phyloP scores from a whole-genome alignment of 2,888 invertebrate species.

The Synergus umbraculus region DNA sequence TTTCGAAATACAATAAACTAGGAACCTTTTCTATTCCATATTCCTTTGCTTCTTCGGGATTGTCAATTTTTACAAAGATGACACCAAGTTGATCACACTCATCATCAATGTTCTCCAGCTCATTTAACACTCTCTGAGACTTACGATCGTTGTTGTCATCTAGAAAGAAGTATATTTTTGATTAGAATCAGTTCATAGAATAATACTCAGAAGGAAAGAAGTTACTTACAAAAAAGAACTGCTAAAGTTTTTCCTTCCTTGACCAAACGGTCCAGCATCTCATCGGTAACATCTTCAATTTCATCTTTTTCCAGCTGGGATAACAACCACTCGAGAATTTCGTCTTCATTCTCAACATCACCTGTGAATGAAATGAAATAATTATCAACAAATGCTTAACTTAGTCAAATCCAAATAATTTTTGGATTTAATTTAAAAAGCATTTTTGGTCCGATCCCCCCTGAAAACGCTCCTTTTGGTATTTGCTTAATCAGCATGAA shows the following conservation, averaged over 20 bases:
- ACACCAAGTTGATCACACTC: slow-evolving; percentile 93
- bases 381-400: slow-evolving; percentile 25
- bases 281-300: slow-evolving; percentile 96
- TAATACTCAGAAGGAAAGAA: slow-evolving; percentile 1
- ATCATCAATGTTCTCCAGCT: slow-evolving; percentile 95
- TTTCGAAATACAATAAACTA: slow-evolving; percentile 89
- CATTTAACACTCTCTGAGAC: slow-evolving; percentile 90
- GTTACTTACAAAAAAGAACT: slow-evolving; percentile 90
- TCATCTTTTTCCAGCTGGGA: slow-evolving; percentile 94
- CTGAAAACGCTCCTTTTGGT: no score
- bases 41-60: slow-evolving; percentile 92
- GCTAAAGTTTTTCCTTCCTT: slow-evolving; percentile 93
- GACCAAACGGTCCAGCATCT: slow-evolving; percentile 93
- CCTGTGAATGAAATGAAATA: slow-evolving; percentile 76
- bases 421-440: neutral
- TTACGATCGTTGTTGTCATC: slow-evolving; percentile 94
- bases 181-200: slow-evolving; percentile 1
- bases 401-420: no score
- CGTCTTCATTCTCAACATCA: slow-evolving; percentile 92
- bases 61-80: slow-evolving; percentile 95
- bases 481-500: no score
- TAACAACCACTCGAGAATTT: slow-evolving; percentile 92
- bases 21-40: slow-evolving; percentile 95
- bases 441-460: slow-evolving; percentile 53
- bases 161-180: slow-evolving; percentile 71